Evolutionary conservation across 2,113 vertebrate genomes (phyloP).

Genomic region (Rhinogobius similis): DNA sequence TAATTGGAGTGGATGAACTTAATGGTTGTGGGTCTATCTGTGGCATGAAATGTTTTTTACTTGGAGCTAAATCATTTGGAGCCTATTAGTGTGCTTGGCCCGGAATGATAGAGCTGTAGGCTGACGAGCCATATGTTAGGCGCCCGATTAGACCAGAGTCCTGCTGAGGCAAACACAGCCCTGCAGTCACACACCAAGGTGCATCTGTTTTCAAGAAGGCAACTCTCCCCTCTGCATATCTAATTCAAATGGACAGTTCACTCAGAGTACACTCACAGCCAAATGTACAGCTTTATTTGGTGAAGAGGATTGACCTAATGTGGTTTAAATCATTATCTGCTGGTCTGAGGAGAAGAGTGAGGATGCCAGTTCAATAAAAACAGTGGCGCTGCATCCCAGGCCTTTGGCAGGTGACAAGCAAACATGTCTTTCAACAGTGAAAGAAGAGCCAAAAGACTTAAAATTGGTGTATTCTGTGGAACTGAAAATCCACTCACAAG

Average conservation of each 20-base stretch:
- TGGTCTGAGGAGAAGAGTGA: background rate
- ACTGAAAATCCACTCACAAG: background rate
- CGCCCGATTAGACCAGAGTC: constrained; percentile 57
- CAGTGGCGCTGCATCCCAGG: background rate
- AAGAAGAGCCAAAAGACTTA: background rate
- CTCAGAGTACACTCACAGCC: constrained; percentile 21
- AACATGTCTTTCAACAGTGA: background rate
- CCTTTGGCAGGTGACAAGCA: background rate
- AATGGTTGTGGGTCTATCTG: background rate
- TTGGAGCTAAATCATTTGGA: constrained; percentile 44
- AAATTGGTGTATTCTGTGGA: background rate
- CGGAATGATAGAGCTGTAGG: constrained; percentile 45
- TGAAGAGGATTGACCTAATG: background rate
- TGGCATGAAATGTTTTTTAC: constrained; percentile 33
- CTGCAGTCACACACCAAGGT: constrained; percentile 51
- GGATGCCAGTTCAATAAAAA: background rate
- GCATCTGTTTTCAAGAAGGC: constrained; percentile 55
- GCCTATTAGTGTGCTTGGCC: constrained; percentile 41
- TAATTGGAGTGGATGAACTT: constrained; percentile 14
- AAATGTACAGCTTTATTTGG: constrained; percentile 15
- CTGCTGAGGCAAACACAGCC: constrained; percentile 50
- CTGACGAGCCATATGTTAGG: constrained; percentile 63
- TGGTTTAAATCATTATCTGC: background rate
- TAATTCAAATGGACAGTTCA: constrained; percentile 43
- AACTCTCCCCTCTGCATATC: constrained; percentile 25